These are phyloP conservation scores for Cettia cetti DNA, from an alignment of 2,113 vertebrate species.

Conservation along the genomic window DNA sequence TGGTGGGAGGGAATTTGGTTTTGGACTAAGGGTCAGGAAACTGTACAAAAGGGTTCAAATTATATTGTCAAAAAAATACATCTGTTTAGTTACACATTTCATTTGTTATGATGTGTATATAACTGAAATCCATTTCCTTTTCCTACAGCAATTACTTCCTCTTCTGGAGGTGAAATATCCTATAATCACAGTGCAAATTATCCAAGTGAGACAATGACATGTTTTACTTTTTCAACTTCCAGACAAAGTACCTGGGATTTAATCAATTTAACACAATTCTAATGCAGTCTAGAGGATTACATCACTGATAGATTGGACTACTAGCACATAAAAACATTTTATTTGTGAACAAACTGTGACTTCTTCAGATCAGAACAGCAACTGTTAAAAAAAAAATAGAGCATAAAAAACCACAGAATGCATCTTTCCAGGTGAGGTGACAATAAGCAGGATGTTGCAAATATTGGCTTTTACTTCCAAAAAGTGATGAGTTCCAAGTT, in stretches of 20 bases:
- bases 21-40: neutral
- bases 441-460: neutral
- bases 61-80: neutral
- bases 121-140: neutral
- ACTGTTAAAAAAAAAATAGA: neutral
- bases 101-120: neutral
- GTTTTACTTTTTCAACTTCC: neutral
- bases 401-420: fast-evolving
- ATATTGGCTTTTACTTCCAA: neutral
- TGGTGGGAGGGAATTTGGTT: neutral
- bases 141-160: neutral
- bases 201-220: neutral
- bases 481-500: neutral
- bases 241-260: neutral
- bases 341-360: neutral
- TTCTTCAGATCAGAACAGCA: neutral
- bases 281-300: neutral
- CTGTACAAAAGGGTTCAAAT: neutral
- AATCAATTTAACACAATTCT: neutral
- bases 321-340: neutral
- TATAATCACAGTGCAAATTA: neutral
- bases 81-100: neutral
- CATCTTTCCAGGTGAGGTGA: neutral
- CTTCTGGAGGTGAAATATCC: neutral
- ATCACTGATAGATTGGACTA: neutral